Percentiles rank a stretch among this genome's conserved stretches.
Evolutionary conservation across 35 echinoderm and acorn worm genomes (phyloP).

Genomic region (Stichopus chloronotus): DNA sequence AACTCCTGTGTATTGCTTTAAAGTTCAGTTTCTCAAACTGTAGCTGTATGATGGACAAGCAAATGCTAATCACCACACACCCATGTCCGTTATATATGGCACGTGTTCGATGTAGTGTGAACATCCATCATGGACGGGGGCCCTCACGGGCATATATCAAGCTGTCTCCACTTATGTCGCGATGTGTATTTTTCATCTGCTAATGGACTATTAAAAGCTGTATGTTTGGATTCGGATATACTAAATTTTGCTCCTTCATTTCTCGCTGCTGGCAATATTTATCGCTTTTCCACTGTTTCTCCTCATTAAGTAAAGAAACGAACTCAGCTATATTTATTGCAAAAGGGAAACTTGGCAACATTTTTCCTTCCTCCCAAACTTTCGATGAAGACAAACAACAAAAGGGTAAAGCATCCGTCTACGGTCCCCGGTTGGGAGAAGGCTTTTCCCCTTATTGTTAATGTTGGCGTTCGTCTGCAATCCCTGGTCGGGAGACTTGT

Average conservation of each 20-base stretch:
- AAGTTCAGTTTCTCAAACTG: background rate
- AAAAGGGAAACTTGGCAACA: background rate
- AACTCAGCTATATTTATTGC: background rate
- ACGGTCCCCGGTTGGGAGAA: background rate
- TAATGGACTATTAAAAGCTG: constrained; percentile 34
- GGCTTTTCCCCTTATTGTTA: no score
- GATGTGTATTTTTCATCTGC: constrained; percentile 38
- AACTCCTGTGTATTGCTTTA: background rate
- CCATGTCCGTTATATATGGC: background rate
- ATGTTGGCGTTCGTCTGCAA: no score
- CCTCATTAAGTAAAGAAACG: background rate
- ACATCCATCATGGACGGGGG: background rate
- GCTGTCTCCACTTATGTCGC: background rate
- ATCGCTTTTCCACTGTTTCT: background rate
- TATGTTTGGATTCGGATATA: background rate
- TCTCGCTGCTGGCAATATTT: background rate
- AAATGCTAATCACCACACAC: background rate
- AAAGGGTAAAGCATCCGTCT: background rate
- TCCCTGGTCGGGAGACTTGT: no score
- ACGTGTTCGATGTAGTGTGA: background rate
- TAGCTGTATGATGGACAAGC: background rate
- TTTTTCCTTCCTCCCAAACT: background rate
- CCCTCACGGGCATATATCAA: background rate
- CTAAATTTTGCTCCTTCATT: background rate
- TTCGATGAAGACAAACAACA: background rate